Evolutionary conservation across 1,140 invertebrate species (phyloP), one percentile per base, ranked within the genome.

Genomic region (Aradophagus sp.): DNA sequence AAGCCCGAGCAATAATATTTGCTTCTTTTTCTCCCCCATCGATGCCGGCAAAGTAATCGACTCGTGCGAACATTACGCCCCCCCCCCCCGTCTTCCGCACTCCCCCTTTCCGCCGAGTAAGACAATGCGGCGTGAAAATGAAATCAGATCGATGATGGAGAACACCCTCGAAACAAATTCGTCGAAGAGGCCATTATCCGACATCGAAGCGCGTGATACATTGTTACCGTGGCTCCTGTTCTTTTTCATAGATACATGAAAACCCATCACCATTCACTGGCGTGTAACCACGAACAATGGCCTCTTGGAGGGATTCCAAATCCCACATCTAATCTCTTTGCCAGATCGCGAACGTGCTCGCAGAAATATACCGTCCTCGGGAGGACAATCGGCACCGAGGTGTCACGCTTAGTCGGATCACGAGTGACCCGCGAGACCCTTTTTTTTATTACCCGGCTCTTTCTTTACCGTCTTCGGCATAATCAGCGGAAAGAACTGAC

Each of bases 221-320:
- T 56, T 56, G 52, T 47, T 63, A 53, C 59, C 50, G 38, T 44
- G 56, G 16, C 38, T 41, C 26, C 47, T 47, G 36, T 59, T 70
- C 44, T 61, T 39, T 62, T 31, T 48, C 45, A 58, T 34, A 47
- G 52, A 47, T 63, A 61, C 39, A 73, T 71, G 59, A 75, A 78
- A 78, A 76, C 55, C 74, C 56, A 75, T 59, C 52, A 38, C 39
- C 62, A 55, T 61, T 76, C 53, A 72, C 45, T 31, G 36, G 42
- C 53, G 55, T 61, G 61, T 66, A 75, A 68, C 74, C 55, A 63
- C 62, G 62, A 72, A 76, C 74, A 76, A 75, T 67, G 55, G 59
- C 13, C 59, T 45, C 52, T 75, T 78, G 76, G 74, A 78, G 50
- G 61, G 45, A 26, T 53, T 74, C 74, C 76, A 76, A 65, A 63